Evolutionary conservation across 37 sponge, comb jelly and placozoan species (phyloP).

Genomic region (Haliclona indistincta): DNA sequence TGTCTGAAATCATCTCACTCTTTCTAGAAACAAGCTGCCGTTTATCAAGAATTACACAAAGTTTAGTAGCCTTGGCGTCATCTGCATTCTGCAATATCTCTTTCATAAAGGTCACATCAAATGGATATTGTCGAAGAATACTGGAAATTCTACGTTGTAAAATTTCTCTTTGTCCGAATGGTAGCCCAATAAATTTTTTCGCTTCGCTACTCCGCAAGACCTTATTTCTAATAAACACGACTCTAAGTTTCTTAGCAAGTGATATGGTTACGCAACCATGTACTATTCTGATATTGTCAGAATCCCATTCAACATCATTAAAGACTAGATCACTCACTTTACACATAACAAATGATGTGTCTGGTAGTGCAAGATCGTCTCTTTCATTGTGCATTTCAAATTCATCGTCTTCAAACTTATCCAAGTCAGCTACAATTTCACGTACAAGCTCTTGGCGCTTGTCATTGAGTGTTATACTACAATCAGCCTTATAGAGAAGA

Average conservation of each 20-base stretch:
- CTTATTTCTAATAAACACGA: constrained; percentile 38
- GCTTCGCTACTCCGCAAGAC: constrained; percentile 14
- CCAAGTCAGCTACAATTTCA: too few relatives aligned
- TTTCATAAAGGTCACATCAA: constrained; percentile 2
- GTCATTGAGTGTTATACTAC: too few relatives aligned
- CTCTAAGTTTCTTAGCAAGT: constrained; percentile 31
- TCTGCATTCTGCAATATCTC: constrained; percentile 7
- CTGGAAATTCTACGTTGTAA: constrained; percentile 19
- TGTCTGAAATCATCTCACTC: constrained; percentile 1
- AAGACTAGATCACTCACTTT: too few relatives aligned
- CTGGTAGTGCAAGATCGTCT: neutral
- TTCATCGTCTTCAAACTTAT: neutral
- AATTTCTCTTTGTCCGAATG: constrained; percentile 41
- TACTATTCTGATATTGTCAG: too few relatives aligned
- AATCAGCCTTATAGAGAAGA: too few relatives aligned
- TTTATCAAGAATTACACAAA: constrained; percentile 71
- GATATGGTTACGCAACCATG: constrained; percentile 15
- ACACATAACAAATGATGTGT: too few relatives aligned
- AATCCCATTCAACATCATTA: constrained; percentile 41
- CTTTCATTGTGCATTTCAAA: neutral
- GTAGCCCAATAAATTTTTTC: constrained; percentile 14
- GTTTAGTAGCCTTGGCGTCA: constrained; percentile 60
- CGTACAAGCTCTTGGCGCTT: too few relatives aligned
- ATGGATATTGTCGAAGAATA: constrained; percentile 14
- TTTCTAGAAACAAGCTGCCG: neutral